Conservation (phyloP, 2,888 invertebrate species). For the Xestia rhomboidea region DNA sequence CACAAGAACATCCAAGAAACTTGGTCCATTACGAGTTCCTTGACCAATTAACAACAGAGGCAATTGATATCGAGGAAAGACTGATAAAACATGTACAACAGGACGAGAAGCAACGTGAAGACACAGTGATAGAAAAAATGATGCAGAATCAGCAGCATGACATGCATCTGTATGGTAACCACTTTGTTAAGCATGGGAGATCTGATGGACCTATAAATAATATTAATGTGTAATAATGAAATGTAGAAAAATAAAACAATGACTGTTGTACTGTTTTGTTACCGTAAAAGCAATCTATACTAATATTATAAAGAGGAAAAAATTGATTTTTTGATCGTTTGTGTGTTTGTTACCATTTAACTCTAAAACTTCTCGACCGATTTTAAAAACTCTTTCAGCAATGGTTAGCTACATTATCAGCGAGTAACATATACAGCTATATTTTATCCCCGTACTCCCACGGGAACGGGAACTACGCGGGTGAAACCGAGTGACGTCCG, state of each 20-base stretch:
- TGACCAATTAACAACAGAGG: background rate
- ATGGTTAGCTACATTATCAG: no score
- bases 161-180: slow-evolving; percentile 66
- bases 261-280: background rate
- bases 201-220: slow-evolving; percentile 54
- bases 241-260: slow-evolving; percentile 19
- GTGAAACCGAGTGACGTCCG: no score
- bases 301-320: no score
- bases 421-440: no score
- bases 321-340: no score
- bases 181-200: slow-evolving; percentile 18
- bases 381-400: no score
- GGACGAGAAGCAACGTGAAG: background rate
- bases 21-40: background rate
- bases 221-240: slow-evolving; percentile 55
- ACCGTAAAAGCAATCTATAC: background rate
- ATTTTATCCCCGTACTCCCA: no score
- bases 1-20: background rate
- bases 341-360: no score
- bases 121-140: slow-evolving; percentile 58
- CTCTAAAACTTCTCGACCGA: no score
- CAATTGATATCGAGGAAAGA: background rate
- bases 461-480: no score
- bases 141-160: slow-evolving; percentile 7
- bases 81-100: background rate